A percentile compares a stretch with the other conserved stretches of the same genome.
Conservation (phyloP, 2,797 vertebrate species). For the Siniperca undulata region DNA sequence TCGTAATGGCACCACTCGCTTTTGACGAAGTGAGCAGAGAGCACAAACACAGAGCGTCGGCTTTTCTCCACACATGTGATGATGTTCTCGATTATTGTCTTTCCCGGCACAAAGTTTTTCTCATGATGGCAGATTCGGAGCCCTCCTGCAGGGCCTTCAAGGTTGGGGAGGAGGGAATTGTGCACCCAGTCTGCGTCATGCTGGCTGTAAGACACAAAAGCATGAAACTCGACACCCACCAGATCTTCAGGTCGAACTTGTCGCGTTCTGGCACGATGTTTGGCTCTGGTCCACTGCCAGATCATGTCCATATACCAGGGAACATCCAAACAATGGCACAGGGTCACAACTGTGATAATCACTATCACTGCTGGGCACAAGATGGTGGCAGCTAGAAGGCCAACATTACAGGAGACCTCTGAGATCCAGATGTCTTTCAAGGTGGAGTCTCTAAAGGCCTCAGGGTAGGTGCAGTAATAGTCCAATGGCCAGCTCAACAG, state of each 20-base stretch:
- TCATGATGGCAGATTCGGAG: slow-evolving; percentile 90
- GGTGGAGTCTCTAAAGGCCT: slow-evolving; percentile 66
- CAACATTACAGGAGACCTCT: slow-evolving; percentile 84
- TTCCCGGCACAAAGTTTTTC: slow-evolving; percentile 91
- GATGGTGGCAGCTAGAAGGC: slow-evolving; percentile 83
- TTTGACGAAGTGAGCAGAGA: slow-evolving; percentile 92
- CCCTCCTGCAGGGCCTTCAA: slow-evolving; percentile 79
- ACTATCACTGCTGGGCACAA: slow-evolving; percentile 78
- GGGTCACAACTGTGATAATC: slow-evolving; percentile 51
- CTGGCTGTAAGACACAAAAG: slow-evolving; percentile 93
- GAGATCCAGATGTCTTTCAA: slow-evolving; percentile 83
- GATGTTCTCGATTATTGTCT: slow-evolving; percentile 92
- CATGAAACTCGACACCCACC: slow-evolving; percentile 85
- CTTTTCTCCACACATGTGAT: slow-evolving; percentile 91
- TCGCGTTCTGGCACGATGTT: slow-evolving; percentile 77
- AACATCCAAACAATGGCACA: slow-evolving; percentile 87
- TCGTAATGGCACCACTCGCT: slow-evolving; percentile 97
- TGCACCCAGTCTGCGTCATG: slow-evolving; percentile 88
- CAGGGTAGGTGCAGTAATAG: slow-evolving; percentile 89
- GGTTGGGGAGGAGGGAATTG: slow-evolving; percentile 84
- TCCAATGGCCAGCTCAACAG: slow-evolving; percentile 86
- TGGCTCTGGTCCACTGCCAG: slow-evolving; percentile 91
- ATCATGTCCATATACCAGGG: slow-evolving; percentile 92
- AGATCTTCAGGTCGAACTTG: slow-evolving; percentile 73
- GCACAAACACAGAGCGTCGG: slow-evolving; percentile 89